Conservation (phyloP, 2,888 invertebrate species). For the Trachelus tabidus region DNA sequence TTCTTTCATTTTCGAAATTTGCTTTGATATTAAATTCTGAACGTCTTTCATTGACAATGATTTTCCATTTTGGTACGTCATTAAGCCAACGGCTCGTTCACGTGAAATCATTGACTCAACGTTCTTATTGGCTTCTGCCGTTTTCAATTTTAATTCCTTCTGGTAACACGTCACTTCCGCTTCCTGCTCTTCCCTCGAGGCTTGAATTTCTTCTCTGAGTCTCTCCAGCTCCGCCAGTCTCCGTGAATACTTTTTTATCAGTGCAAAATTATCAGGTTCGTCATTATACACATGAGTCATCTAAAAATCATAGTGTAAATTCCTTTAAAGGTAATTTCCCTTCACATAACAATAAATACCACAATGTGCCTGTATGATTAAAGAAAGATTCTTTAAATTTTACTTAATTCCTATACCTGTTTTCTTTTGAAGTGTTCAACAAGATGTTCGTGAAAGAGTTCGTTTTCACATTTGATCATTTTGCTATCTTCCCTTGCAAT, state of each 20-base stretch:
- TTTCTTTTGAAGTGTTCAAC: constrained; percentile 33
- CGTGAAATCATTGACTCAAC: constrained; percentile 19
- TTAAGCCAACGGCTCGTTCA: constrained; percentile 21
- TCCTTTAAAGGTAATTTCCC: neutral
- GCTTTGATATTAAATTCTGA: constrained; percentile 24
- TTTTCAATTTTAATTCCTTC: constrained; percentile 18
- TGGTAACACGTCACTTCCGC: constrained; percentile 23
- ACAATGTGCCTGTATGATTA: neutral
- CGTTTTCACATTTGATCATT: constrained; percentile 24
- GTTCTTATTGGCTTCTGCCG: constrained; percentile 16
- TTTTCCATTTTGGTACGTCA: constrained; percentile 22
- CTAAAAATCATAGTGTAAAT: constrained; percentile 12
- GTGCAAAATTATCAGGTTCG: constrained; percentile 22
- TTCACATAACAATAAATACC: neutral
- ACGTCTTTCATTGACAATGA: constrained; percentile 21
- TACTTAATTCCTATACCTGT: constrained; percentile 22
- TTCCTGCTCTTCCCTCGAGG: constrained; percentile 26
- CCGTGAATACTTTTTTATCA: constrained; percentile 27
- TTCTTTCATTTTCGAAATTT: constrained; percentile 29
- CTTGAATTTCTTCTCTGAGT: constrained; percentile 22
- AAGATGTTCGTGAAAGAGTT: constrained; percentile 32
- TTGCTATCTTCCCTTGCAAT: constrained; percentile 18
- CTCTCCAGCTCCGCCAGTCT: constrained; percentile 27
- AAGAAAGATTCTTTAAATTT: neutral
- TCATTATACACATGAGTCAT: constrained; percentile 32